Conservation (phyloP, 1,140 invertebrate genomes). For the Drosophila kohkoa region DNA sequence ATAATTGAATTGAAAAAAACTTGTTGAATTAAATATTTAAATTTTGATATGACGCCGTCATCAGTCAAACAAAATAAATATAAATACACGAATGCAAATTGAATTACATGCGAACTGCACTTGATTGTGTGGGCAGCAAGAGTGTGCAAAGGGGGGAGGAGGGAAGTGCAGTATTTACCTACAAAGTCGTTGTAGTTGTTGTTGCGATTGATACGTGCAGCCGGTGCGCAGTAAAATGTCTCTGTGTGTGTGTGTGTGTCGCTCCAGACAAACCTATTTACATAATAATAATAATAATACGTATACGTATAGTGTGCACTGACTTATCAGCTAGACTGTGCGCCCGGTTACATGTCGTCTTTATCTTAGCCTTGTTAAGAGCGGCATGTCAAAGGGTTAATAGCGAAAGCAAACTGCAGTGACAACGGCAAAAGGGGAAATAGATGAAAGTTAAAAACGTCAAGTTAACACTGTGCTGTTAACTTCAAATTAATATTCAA, state of each 20-base stretch:
- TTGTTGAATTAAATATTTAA: slow-evolving; percentile 81
- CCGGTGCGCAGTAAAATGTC: neutral
- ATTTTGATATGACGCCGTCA: slow-evolving; percentile 37
- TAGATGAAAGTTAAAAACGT: neutral
- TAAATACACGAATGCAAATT: slow-evolving; percentile 69
- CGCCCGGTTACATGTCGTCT: neutral
- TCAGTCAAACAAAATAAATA: slow-evolving; percentile 54
- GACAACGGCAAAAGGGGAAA: neutral
- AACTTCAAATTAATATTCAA: no score
- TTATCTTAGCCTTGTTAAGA: slow-evolving; percentile 10
- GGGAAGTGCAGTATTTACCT: slow-evolving; percentile 1
- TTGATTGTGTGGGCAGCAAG: neutral
- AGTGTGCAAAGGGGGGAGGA: neutral
- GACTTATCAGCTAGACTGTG: slow-evolving; percentile 32
- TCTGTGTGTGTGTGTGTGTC: neutral
- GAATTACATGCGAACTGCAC: slow-evolving; percentile 45
- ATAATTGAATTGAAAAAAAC: slow-evolving; percentile 77
- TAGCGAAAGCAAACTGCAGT: neutral
- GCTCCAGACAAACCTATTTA: slow-evolving; percentile 11
- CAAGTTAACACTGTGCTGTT: no score
- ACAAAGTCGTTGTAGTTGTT: neutral
- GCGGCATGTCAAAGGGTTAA: slow-evolving; percentile 3
- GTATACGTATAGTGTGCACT: neutral
- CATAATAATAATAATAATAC: slow-evolving; percentile 5
- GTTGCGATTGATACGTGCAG: slow-evolving; percentile 34